Evolutionary conservation across 2,888 invertebrate genomes (phyloP), one percentile per base, ranked within the genome.

Genomic region (Pachycephus smyrnensis): DNA sequence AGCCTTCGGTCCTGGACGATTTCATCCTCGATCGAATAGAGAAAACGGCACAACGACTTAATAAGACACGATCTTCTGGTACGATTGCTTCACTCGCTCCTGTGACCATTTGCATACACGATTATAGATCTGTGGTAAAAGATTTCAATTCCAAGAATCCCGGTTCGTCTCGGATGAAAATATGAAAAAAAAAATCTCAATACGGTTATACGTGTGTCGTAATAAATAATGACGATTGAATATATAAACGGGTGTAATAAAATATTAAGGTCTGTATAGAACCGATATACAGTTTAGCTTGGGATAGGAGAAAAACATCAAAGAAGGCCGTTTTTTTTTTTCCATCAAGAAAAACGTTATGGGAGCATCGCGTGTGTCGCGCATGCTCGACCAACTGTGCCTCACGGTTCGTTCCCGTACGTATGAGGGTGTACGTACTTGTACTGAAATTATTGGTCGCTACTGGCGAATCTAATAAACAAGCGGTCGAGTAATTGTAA

Each of bases 51-150:
- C 86, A 90, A 91, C 90, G 88, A 90, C 89, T 91, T 91, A 91
- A 91, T 91, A 90, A 90, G 89, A 80, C 89, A 87, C 89, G 88
- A 90, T 89, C 88, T 88, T 88, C 84, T 86, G 87, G 69, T 30
- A 88, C 89, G 88, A 90, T 91, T 90, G 90, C 89, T 88, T 89
- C 89, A 88, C 86, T 86, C 87, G 86, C 86, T 83, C 79, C 81
- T 88, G 84, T 86, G 88, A 89, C 89, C 85, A 91, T 91, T 91
- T 91, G 91, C 91, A 91, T 91, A 91, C 86, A 88, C 90, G 91
- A 91, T 91, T 91, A 91, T 89, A 90, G 90, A 85, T 73, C 69
- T 55, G 76, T 75, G 69, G 74, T 77, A 86, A 86, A 86, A 85
- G 84, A 81, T 80, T 84, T 83, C 82, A 83, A 87, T 87, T 87